A percentile compares a stretch with the other conserved stretches of the same genome.
Evolutionary conservation across 2,113 vertebrate species (phyloP).

Genomic region (Nothocercus julius): DNA sequence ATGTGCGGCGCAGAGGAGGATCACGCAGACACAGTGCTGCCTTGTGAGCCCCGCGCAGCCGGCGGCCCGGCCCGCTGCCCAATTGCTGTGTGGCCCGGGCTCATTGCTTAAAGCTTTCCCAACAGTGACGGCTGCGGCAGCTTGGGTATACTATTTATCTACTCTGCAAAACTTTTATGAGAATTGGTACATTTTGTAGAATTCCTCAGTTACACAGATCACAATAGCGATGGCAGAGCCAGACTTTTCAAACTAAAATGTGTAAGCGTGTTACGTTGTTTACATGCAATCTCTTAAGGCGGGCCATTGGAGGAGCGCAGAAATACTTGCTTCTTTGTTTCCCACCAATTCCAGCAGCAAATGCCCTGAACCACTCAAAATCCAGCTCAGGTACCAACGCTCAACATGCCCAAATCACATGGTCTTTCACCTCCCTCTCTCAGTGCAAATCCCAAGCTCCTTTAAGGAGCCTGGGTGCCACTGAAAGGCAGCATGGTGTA

Average conservation of each 20-base stretch:
- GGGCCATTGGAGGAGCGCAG: background rate
- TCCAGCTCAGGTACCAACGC: background rate
- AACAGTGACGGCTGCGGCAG: background rate
- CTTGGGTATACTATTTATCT: slow-evolving; percentile 32
- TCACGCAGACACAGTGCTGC: background rate
- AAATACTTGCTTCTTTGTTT: background rate
- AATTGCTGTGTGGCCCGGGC: slow-evolving; percentile 35
- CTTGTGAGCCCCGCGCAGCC: background rate
- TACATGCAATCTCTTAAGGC: background rate
- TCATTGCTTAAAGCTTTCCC: slow-evolving; percentile 59
- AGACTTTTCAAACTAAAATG: background rate
- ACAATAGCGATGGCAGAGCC: slow-evolving; percentile 43
- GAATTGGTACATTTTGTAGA: slow-evolving; percentile 22
- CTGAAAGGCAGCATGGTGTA: background rate
- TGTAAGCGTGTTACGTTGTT: background rate
- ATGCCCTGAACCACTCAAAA: background rate
- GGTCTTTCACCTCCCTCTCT: background rate
- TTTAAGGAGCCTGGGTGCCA: rapidly evolving
- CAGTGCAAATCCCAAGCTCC: background rate
- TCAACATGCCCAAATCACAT: rapidly evolving
- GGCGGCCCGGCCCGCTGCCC: background rate
- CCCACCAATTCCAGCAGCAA: background rate
- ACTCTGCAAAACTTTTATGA: slow-evolving; percentile 52
- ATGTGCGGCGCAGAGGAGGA: background rate
- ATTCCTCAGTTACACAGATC: slow-evolving; percentile 40